A percentile compares a stretch with the other conserved stretches of the same genome.
Conservation (phyloP, 2,113 vertebrate species). For the Psittacula cyanocephala region DNA sequence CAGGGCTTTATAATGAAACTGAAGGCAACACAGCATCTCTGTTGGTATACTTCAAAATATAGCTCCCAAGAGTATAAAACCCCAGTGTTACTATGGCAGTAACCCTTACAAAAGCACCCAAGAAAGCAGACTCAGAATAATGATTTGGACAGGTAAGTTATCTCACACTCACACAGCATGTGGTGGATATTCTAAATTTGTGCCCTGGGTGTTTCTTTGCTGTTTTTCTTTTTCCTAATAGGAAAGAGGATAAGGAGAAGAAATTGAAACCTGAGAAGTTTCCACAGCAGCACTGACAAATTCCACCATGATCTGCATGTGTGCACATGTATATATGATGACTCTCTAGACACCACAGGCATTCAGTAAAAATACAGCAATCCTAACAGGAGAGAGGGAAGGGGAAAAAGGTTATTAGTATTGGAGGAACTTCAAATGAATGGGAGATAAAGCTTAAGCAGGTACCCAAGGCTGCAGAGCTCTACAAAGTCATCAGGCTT, state of each 20-base stretch:
- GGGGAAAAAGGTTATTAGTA: background rate
- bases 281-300: background rate
- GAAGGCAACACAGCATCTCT: background rate
- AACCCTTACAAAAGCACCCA: background rate
- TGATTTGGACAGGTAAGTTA: background rate
- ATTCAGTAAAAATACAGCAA: background rate
- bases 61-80: background rate
- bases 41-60: background rate
- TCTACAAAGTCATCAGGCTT: background rate
- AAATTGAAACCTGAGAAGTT: background rate
- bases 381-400: background rate
- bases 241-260: background rate
- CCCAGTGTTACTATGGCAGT: background rate
- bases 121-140: background rate
- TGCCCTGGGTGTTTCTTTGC: background rate
- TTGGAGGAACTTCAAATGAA: background rate
- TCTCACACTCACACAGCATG: background rate
- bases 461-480: background rate
- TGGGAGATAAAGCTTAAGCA: background rate
- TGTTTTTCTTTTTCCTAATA: background rate
- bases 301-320: background rate
- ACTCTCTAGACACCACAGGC: background rate
- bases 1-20: background rate
- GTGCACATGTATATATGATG: rapidly evolving
- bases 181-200: background rate